Evolutionary conservation across 2,797 vertebrate genomes (phyloP).

Genomic region (Crypturellus tataupa): DNA sequence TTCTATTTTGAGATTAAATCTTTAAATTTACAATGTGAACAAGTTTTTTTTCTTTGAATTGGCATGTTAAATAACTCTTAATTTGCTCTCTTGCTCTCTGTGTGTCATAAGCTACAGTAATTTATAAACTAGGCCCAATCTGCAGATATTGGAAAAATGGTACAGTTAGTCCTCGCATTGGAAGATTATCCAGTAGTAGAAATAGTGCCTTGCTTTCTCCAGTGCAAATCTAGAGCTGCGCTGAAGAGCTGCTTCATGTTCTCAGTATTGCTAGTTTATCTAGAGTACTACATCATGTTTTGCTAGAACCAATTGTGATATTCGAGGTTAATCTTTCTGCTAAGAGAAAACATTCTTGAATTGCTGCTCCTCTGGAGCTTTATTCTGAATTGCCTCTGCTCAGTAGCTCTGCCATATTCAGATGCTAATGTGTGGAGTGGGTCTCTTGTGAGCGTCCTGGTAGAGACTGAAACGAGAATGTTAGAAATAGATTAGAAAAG

Average conservation of each 20-base stretch:
- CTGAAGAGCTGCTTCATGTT: not conserved
- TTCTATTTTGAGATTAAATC: not conserved
- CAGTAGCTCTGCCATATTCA: not conserved
- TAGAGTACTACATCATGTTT: constrained; percentile 3
- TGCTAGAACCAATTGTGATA: constrained; percentile 7
- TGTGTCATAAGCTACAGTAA: not conserved
- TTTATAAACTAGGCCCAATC: not conserved
- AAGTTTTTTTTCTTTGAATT: not conserved
- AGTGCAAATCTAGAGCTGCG: not conserved
- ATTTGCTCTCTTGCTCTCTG: not conserved
- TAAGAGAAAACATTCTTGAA: not conserved
- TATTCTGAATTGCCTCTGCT: not conserved
- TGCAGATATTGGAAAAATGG: not conserved
- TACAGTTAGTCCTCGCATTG: not conserved
- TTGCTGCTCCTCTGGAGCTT: constrained; percentile 40
- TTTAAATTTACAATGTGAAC: not conserved
- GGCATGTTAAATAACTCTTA: not conserved
- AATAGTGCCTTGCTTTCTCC: not conserved
- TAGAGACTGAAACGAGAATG: constrained; percentile 3
- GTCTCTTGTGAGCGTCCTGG: not conserved
- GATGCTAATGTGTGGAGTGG: not conserved
- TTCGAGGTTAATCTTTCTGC: not conserved
- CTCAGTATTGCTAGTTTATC: not conserved
- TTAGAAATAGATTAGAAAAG: constrained; percentile 4
- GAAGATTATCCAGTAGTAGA: not conserved